Percentiles rank a stretch among this genome's conserved stretches.
Conservation (phyloP, 2,797 vertebrate genomes). For the Tokudaia tokunoshimensis region DNA sequence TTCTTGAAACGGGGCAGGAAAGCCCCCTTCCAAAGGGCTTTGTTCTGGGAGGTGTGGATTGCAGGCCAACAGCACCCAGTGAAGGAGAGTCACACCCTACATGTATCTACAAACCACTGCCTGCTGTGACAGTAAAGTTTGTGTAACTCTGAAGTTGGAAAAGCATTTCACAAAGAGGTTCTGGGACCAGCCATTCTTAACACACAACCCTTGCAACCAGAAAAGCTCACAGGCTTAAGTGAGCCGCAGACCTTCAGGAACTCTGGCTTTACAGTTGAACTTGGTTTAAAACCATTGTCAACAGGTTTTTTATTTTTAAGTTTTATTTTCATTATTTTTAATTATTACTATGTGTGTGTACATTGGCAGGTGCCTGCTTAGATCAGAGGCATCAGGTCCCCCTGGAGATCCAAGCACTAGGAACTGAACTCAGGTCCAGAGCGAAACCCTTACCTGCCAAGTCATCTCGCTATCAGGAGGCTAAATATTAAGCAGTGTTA, state of each 20-base stretch:
- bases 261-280: neutral
- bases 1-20: neutral
- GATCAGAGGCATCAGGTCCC: neutral
- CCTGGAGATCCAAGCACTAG: no score
- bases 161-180: neutral
- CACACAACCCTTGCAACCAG: neutral
- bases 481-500: neutral
- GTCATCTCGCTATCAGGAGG: neutral
- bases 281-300: neutral
- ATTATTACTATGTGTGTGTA: neutral
- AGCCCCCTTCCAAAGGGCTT: constrained; percentile 16
- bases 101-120: neutral
- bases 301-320: neutral
- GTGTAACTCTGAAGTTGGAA: neutral
- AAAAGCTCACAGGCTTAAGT: neutral
- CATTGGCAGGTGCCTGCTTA: neutral
- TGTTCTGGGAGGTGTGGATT: neutral
- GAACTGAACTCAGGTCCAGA: neutral
- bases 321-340: neutral
- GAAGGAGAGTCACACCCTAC: neutral
- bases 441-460: no score
- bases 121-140: neutral
- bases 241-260: neutral
- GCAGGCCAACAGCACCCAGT: neutral
- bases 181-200: neutral